Percentiles rank a stretch among this genome's conserved stretches.
phyloP scores from a whole-genome alignment of 64 coral and sea anemone genomes.

The Pocillopora damicornis region DNA sequence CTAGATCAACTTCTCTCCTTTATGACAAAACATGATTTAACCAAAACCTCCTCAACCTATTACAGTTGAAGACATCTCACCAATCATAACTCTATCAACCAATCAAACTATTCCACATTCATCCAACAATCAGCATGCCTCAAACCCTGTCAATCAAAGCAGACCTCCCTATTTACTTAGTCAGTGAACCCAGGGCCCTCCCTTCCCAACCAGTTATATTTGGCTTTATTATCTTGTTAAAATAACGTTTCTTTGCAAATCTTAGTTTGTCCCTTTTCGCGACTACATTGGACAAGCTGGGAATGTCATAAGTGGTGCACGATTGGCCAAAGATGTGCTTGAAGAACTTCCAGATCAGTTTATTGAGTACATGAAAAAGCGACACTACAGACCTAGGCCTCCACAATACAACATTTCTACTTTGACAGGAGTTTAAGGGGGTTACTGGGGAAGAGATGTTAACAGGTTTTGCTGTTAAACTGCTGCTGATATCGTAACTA shows the following conservation, averaged over 20 bases:
- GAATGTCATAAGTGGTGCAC: constrained; percentile 64
- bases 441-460: not conserved
- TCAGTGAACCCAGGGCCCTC: constrained; percentile 4
- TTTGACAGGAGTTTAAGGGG: not conserved
- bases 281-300: constrained; percentile 71
- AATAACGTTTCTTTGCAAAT: constrained; percentile 13
- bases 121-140: constrained; percentile 36
- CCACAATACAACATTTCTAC: not conserved
- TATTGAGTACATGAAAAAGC: constrained; percentile 93
- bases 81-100: constrained; percentile 19
- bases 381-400: constrained; percentile 52
- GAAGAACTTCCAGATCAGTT: constrained; percentile 97
- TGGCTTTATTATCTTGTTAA: no score
- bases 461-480: not conserved
- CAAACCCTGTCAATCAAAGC: constrained; percentile 43
- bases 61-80: not conserved
- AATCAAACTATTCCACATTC: constrained; percentile 56
- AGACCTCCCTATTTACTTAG: constrained; percentile 23
- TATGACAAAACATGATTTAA: constrained; percentile 55
- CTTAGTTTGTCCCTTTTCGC: constrained; percentile 96
- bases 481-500: no score
- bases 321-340: constrained; percentile 89
- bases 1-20: constrained; percentile 74
- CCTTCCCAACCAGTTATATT: constrained; percentile 12
- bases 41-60: constrained; percentile 55